Conservation (phyloP, 2,888 invertebrate species). For the Epistrophella euchroma region DNA sequence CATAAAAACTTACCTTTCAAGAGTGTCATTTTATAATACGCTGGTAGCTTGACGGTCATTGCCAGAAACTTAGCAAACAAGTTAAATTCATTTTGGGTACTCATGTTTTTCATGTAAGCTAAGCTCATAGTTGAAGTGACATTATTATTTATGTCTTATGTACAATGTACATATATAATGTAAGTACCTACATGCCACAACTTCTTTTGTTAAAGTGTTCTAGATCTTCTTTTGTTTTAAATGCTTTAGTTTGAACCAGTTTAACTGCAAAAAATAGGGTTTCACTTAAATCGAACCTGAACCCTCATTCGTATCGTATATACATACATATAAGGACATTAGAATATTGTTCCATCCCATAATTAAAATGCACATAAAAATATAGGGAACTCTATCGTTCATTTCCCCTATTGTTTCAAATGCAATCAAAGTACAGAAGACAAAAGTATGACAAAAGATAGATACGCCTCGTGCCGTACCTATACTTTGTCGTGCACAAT, state of each 20-base stretch:
- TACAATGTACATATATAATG: too few species aligned
- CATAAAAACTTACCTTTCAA: too few species aligned
- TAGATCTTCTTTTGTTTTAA: background rate
- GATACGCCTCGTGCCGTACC: background rate
- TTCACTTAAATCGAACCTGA: background rate
- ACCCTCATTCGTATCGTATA: background rate
- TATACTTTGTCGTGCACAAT: background rate
- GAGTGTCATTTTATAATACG: too few species aligned
- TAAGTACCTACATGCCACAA: too few species aligned
- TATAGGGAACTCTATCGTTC: background rate
- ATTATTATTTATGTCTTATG: too few species aligned
- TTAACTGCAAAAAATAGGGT: background rate
- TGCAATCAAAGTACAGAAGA: slow-evolving; percentile 25
- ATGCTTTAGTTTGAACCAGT: background rate
- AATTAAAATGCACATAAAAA: background rate
- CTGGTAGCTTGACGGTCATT: too few species aligned
- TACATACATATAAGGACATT: slow-evolving; percentile 3
- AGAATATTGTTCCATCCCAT: slow-evolving; percentile 3
- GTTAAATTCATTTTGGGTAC: too few species aligned
- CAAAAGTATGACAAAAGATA: background rate
- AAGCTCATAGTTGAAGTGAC: too few species aligned
- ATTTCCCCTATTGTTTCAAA: background rate
- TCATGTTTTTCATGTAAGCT: too few species aligned
- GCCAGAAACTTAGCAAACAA: too few species aligned
- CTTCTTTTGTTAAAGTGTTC: background rate